Evolutionary conservation across 2,888 invertebrate species (phyloP).

Genomic region (Aricia artaxerxes): DNA sequence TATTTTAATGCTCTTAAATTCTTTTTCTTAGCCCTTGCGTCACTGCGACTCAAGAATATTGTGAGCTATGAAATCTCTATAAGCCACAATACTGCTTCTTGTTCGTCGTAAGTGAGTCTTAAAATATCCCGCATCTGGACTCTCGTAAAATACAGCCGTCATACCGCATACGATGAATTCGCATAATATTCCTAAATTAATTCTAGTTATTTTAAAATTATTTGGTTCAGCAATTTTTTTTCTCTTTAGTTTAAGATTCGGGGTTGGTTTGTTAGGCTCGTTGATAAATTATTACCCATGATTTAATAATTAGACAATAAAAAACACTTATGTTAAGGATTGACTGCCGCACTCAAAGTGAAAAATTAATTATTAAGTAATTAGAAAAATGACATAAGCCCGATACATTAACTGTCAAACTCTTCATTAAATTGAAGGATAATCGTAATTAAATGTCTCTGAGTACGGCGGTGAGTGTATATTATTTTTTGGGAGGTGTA

Average conservation of each 20-base stretch:
- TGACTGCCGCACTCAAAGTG: too few relatives aligned
- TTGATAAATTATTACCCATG: too few relatives aligned
- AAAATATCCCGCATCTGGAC: slow-evolving; percentile 7
- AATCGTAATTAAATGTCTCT: too few relatives aligned
- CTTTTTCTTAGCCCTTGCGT: not conserved
- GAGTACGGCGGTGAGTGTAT: too few relatives aligned
- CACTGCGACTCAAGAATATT: too few relatives aligned
- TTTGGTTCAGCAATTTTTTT: not conserved
- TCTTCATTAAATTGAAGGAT: too few relatives aligned
- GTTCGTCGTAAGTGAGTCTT: slow-evolving; percentile 13
- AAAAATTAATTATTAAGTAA: too few relatives aligned
- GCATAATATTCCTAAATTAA: not conserved
- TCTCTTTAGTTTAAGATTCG: not conserved
- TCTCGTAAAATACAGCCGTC: slow-evolving; percentile 3
- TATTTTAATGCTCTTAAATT: not conserved
- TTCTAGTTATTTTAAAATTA: not conserved
- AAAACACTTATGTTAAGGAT: too few relatives aligned
- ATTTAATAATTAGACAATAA: too few relatives aligned
- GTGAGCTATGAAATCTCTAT: not conserved
- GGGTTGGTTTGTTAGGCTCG: too few relatives aligned
- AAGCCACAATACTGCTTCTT: not conserved
- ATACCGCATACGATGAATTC: not conserved
- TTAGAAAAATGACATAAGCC: too few relatives aligned
- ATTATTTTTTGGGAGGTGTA: not conserved
- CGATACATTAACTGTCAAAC: too few relatives aligned